Percentiles rank a stretch among this genome's conserved stretches.
These are phyloP conservation scores for Enteromius thamalakanensis DNA, from an alignment of 2,797 vertebrate genomes.

Conservation along the genomic window DNA sequence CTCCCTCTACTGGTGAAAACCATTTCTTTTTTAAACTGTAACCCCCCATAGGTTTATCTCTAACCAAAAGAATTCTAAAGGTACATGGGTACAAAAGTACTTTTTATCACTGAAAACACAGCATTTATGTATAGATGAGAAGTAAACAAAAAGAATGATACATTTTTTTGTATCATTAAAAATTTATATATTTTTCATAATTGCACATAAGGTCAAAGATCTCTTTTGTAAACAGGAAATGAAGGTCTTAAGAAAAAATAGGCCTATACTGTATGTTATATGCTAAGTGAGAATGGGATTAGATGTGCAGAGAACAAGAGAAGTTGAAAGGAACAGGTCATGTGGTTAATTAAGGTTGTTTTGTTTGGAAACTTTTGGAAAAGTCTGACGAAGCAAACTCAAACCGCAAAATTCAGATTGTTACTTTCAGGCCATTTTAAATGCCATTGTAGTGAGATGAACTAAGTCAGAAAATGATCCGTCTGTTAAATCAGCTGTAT, in stretches of 20 bases:
- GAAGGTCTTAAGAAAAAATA: conserved; percentile 31
- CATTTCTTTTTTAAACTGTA: no score
- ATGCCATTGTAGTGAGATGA: background rate
- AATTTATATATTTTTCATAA: no score
- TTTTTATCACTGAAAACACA: no score
- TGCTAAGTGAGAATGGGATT: conserved; percentile 31
- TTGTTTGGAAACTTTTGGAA: conserved; percentile 20
- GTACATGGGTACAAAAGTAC: no score
- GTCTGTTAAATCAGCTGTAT: background rate
- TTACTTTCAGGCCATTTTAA: conserved; percentile 5
- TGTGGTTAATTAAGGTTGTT: conserved; percentile 23
- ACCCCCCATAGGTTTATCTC: no score
- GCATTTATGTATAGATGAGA: no score
- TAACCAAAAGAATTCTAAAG: no score
- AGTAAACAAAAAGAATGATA: no score
- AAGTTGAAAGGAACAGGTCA: conserved; percentile 36
- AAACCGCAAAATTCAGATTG: conserved; percentile 19
- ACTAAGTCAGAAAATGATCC: background rate
- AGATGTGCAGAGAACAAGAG: conserved; percentile 37
- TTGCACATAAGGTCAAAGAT: no score
- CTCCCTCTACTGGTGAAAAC: no score
- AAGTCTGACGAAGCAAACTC: conserved; percentile 38
- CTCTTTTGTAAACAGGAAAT: no score
- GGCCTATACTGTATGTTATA: conserved; percentile 49
- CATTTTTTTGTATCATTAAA: no score